These are phyloP conservation scores for Rhizomys pruinosus DNA, from an alignment of 2,113 vertebrate species.

Conservation along the genomic window DNA sequence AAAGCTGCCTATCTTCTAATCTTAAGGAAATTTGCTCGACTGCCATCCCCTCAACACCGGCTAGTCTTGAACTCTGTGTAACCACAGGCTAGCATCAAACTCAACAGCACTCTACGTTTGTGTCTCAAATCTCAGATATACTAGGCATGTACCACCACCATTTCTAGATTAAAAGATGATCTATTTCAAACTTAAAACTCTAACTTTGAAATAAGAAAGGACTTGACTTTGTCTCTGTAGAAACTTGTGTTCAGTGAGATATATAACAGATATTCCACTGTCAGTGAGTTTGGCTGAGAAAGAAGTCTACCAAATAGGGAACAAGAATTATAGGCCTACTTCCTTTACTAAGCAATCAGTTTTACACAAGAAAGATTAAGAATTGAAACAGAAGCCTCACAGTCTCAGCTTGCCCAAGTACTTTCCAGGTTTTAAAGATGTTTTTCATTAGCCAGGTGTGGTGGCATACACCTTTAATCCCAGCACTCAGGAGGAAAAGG, in stretches of 20 bases:
- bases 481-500: no score
- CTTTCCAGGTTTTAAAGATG: neutral
- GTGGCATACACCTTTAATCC: no score
- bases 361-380: neutral
- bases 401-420: neutral
- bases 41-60: neutral
- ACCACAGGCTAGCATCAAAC: neutral
- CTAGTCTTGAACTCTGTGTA: neutral
- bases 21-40: neutral
- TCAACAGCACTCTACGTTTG: neutral
- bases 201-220: slow-evolving; percentile 25
- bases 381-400: slow-evolving; percentile 11
- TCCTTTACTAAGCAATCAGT: neutral
- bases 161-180: neutral
- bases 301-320: neutral
- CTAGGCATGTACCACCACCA: neutral
- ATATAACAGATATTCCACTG: neutral
- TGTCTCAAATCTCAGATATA: no score
- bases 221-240: slow-evolving; percentile 17
- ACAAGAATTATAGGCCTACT: neutral
- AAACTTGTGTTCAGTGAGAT: neutral
- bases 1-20: no score
- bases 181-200: slow-evolving; percentile 40
- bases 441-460: no score
- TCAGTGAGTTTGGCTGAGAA: neutral